A percentile compares a stretch with the other conserved stretches of the same genome.
Conservation (phyloP, 1,140 invertebrate genomes). For the Bombus picipes region DNA sequence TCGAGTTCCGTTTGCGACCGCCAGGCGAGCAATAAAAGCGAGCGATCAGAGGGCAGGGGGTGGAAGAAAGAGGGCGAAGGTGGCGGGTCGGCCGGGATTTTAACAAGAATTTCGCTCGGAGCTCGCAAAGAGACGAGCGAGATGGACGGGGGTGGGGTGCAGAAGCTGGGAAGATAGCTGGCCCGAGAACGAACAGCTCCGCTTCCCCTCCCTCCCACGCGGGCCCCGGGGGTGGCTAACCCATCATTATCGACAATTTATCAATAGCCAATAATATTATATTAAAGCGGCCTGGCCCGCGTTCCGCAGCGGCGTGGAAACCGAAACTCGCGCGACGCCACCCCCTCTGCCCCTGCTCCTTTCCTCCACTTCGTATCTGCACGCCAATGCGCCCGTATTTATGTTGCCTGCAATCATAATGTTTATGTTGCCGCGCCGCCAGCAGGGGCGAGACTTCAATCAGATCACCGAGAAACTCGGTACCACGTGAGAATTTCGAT, state of each 20-base stretch:
- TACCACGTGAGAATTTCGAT: conserved; percentile 57
- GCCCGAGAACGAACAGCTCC: conserved; percentile 42
- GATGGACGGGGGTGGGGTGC: background rate
- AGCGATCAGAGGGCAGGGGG: background rate
- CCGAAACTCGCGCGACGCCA: conserved; percentile 57
- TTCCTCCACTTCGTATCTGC: background rate
- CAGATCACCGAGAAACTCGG: conserved; percentile 71
- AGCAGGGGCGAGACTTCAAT: conserved; percentile 65
- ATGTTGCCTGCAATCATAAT: conserved; percentile 78
- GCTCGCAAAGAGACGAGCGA: conserved; percentile 57
- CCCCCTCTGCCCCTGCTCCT: background rate
- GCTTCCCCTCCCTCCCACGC: conserved; percentile 57
- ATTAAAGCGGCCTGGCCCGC: conserved; percentile 79
- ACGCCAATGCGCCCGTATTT: conserved; percentile 73
- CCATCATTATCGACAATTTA: conserved; percentile 84
- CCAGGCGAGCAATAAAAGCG: conserved; percentile 22
- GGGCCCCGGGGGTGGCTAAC: conserved; percentile 63
- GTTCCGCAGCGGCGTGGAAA: conserved; percentile 69
- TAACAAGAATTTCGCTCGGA: conserved; percentile 69
- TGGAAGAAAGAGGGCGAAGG: conserved; percentile 10
- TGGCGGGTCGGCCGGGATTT: conserved; percentile 44
- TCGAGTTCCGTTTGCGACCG: background rate
- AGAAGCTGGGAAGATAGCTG: conserved; percentile 20
- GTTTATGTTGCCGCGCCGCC: conserved; percentile 71
- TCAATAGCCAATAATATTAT: conserved; percentile 84